Evolutionary conservation across 2,797 vertebrate genomes (phyloP), one percentile per base, ranked within the genome.

Genomic region (Pterois miles): DNA sequence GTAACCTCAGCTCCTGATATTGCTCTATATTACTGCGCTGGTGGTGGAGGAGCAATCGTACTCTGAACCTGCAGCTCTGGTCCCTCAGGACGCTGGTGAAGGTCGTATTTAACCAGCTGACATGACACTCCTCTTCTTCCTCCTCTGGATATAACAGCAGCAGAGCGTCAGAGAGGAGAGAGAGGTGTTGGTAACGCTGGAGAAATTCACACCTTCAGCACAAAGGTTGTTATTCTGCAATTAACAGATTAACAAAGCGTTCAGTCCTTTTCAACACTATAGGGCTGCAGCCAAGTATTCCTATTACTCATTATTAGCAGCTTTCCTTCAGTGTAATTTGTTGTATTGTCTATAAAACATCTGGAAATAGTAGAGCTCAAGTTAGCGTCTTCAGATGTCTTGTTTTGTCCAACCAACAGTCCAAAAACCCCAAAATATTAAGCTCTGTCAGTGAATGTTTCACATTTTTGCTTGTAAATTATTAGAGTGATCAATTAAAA

Each of bases 81-180:
- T 57, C 86, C 74, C 81, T 46, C 12, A 8, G 75, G 88, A 81
- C 76, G 1, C 53, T 1, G 1, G 9, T 85, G 86, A 88, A 91
- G 90, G 89, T 92, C 86, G 69, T 60, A 69, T 80, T 85, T 65
- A 84, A 18, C 74, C 80, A 65, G 67, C 71, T 79, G 82, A 86
- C 71, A 75, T 34, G 23, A 79, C 71, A 12, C 52, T 40, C 34
- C 29, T 54, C 25, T 2, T 40, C 50, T 6, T n/a, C 40, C 14
- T 75, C 63, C 18, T 64, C 40, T 72, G 57, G 71, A 65, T 74
- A 4, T 16, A 54, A 14, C 63, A 29, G 69, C 18, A 80, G 71
- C 60, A 7, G 53, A 62, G 43, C 12, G 18, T 71, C 38, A 20
- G 29, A 58, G 31, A 62, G 25, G 38, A 34, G 46, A 9, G 38